Base-by-base conservation (phyloP, 2,888 invertebrate species). In the Drosophila prolongata region DNA sequence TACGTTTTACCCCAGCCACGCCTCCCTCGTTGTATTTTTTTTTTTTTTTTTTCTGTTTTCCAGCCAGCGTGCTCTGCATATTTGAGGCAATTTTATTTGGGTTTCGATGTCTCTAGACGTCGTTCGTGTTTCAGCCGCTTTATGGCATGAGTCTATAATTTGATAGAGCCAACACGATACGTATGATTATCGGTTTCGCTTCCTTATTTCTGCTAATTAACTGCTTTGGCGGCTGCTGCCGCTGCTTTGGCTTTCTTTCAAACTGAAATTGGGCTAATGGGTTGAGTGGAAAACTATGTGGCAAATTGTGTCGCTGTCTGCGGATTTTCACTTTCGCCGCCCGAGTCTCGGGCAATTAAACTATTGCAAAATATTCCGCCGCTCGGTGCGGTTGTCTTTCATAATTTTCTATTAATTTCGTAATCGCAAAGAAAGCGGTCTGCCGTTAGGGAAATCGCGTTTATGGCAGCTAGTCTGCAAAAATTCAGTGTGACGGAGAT, bases 161-260 rank as follows among this genome's bases (percentile, higher is more conserved):
- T 81, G 66, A 83, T 81, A 77, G 79, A 68, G 72, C 58, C 65
- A 52, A 52, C 65, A 69, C 71, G 67, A 75, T 86, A 79, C 37
- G 44, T 79, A 75, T 80, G 60, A 84, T 87, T 85, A 83, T 73
- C 70, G 69, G 78, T 70, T 65, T 66, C 47, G 87, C 89, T 84
- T 88, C 84, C 88, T 84, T 80, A 83, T 86, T 88, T 88, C 52
- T 56, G 76, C 78, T 79, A 77, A 83, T 85, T 82, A 80, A 82
- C 73, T 69, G 70, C 70, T 72, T 62, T 47, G 43, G 79, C 77
- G 56, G 62, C 75, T 71, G 37, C 50, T 34, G 76, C 65, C 56
- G 58, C 73, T 64, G 30, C 62, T 43, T 14, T 52, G 65, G 50
- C 83, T 82, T 80, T 77, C 75, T 57, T 76, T 76, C 42, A 9